Percentiles rank a stretch among this genome's conserved stretches.
These are phyloP conservation scores for Aphelenchoides bicaudatus DNA, from an alignment of 2,888 invertebrate genomes.

Conservation along the genomic window DNA sequence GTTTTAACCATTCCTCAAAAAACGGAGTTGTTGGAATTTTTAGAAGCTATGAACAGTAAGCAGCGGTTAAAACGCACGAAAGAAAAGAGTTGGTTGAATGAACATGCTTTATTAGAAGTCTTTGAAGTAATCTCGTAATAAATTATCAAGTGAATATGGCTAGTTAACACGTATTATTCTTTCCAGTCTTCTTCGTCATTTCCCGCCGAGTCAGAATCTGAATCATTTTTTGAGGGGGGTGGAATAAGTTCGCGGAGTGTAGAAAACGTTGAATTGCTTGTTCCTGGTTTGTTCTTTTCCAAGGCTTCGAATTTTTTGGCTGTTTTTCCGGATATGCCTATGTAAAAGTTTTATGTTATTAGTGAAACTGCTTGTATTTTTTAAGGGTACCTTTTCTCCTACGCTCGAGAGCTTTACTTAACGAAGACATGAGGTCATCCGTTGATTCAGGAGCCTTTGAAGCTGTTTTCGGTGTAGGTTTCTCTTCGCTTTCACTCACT, in stretches of 20 bases:
- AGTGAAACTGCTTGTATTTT: background rate
- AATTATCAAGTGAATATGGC: slow-evolving; percentile 15
- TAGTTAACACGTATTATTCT: background rate
- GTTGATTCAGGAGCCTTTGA: slow-evolving; percentile 18
- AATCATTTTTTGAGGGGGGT: slow-evolving; percentile 7
- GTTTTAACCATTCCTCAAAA: too few species aligned
- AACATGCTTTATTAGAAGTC: background rate
- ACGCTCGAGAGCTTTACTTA: slow-evolving; percentile 32
- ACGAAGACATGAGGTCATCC: slow-evolving; percentile 39
- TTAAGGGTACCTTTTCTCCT: slow-evolving; percentile 30
- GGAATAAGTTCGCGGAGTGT: slow-evolving; percentile 19
- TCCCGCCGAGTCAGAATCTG: slow-evolving; percentile 16
- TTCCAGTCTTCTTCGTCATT: slow-evolving; percentile 23
- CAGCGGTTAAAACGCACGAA: background rate
- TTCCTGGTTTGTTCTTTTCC: slow-evolving; percentile 1
- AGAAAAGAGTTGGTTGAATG: background rate
- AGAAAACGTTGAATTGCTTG: slow-evolving; percentile 4
- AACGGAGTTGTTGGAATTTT: background rate
- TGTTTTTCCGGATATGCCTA: slow-evolving; percentile 18
- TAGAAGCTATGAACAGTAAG: background rate
- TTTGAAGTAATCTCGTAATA: slow-evolving; percentile 18
- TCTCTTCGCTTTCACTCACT: background rate
- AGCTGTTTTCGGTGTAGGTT: background rate
- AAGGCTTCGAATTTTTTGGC: slow-evolving; percentile 18
- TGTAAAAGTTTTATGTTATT: background rate